phyloP scores from a whole-genome alignment of 2,888 invertebrate species.

The Himalopsyche japonica region DNA sequence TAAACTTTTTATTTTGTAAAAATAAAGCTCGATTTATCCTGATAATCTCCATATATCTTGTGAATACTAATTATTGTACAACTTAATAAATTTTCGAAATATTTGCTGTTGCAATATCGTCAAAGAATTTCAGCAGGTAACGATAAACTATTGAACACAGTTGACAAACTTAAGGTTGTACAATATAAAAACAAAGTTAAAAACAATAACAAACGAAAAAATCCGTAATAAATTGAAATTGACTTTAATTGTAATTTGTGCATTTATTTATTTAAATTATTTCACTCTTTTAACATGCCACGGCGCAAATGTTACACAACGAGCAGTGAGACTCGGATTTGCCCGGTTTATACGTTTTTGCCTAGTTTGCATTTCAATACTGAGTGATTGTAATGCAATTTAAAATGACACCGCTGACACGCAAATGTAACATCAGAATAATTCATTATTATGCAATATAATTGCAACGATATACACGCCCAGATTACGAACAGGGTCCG shows the following conservation, averaged over 20 bases:
- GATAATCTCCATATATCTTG: no score
- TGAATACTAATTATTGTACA: no score
- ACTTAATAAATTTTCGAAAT: no score
- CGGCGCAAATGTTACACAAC: background rate
- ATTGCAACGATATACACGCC: background rate
- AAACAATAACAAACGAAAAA: no score
- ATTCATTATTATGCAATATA: background rate
- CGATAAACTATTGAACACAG: no score
- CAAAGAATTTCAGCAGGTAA: no score
- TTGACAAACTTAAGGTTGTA: no score
- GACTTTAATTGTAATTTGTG: background rate
- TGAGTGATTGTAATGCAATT: background rate
- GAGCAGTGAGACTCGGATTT: background rate
- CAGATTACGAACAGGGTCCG: background rate
- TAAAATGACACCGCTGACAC: background rate
- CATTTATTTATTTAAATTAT: background rate
- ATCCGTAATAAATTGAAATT: no score
- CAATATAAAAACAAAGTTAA: no score
- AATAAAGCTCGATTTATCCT: no score
- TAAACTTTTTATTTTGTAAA: no score
- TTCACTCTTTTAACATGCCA: background rate
- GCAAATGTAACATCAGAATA: background rate
- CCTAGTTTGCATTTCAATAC: background rate
- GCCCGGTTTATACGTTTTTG: background rate
- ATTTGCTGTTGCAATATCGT: no score